phyloP scores from a whole-genome alignment of 2,113 vertebrate genomes.

The Campylomormyrus tamandua region DNA sequence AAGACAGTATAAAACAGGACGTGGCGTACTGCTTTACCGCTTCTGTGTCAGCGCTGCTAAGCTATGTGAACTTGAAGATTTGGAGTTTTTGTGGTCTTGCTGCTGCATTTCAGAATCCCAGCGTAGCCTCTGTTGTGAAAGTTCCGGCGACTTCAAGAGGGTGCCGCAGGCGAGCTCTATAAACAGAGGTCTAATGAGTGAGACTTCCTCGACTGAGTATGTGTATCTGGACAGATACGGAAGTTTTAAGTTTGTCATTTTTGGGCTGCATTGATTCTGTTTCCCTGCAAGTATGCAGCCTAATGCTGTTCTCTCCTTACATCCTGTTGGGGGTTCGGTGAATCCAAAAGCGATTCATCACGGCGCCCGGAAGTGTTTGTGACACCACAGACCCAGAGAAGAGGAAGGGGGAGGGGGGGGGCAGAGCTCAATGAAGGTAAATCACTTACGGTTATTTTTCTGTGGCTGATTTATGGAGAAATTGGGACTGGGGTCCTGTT shows the following conservation, averaged over 20 bases:
- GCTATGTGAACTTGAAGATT: background rate
- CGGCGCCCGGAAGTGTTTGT: background rate
- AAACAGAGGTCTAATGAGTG: background rate
- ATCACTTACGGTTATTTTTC: conserved; percentile 73
- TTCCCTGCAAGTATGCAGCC: background rate
- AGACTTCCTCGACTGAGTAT: background rate
- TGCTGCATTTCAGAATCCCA: background rate
- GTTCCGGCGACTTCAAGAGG: background rate
- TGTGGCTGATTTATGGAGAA: conserved; percentile 72
- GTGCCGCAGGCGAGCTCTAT: background rate
- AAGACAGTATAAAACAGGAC: background rate
- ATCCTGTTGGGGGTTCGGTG: background rate
- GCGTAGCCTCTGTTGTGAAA: background rate
- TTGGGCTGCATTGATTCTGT: background rate
- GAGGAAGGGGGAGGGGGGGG: background rate
- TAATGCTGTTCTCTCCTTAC: background rate
- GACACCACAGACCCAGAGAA: background rate
- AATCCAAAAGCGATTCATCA: conserved; percentile 1
- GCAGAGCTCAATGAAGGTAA: conserved; percentile 52
- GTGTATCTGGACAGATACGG: background rate
- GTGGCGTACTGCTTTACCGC: background rate
- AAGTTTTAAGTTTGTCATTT: background rate
- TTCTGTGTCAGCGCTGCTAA: background rate
- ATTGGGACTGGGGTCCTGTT: conserved; percentile 57
- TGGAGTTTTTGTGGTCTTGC: background rate